phyloP scores from a whole-genome alignment of 2,888 invertebrate species.

The Chrysolina americana region DNA sequence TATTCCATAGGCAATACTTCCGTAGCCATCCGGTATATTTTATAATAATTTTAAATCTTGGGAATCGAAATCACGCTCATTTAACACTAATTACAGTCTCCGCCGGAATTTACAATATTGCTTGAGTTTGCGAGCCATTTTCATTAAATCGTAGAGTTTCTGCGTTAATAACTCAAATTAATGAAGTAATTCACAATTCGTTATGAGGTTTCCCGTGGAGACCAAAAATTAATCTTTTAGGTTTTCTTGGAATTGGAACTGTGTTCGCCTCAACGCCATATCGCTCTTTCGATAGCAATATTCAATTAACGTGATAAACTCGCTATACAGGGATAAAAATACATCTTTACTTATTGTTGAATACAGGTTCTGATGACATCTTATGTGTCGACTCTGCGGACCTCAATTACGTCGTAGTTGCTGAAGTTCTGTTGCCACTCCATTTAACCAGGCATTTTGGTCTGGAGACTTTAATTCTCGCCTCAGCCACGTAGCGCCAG shows the following conservation, averaged over 20 bases:
- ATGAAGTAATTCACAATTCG: conserved; percentile 60
- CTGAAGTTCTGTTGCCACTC: no score
- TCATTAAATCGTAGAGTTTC: conserved; percentile 57
- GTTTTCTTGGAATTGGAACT: conserved; percentile 41
- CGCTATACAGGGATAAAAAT: no score
- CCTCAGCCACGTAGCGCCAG: no score
- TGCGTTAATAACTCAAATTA: conserved; percentile 60
- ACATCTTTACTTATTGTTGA: no score
- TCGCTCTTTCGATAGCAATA: conserved; percentile 2
- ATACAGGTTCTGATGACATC: no score
- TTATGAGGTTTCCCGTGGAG: conserved; percentile 53
- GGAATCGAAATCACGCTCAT: conserved; percentile 21
- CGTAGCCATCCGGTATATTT: no score
- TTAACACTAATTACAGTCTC: conserved; percentile 25
- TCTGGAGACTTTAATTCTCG: no score
- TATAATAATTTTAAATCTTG: conserved; percentile 8
- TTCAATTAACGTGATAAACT: not conserved
- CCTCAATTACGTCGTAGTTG: no score
- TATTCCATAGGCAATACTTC: no score
- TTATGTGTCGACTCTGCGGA: no score
- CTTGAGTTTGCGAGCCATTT: conserved; percentile 44
- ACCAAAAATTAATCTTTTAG: conserved; percentile 55
- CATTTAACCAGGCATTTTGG: no score
- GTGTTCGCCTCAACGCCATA: conserved; percentile 9
- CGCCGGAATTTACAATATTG: conserved; percentile 23